Conservation (phyloP, 30 jellyfish, hydroid and myxozoan genomes). For the Clytia hemisphaerica region DNA sequence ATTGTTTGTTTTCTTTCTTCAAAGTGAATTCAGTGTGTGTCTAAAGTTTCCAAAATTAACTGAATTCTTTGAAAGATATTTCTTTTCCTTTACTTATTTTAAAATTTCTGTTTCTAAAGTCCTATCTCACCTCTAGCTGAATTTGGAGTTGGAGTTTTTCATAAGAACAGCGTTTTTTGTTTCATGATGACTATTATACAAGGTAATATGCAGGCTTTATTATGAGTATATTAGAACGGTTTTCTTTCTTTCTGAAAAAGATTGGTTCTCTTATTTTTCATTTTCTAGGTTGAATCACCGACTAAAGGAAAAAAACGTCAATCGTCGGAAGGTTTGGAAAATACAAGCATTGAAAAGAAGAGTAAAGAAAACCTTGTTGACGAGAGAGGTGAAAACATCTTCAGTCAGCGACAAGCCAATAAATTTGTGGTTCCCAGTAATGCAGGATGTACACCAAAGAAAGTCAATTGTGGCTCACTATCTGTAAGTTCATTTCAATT, state of each 20-base stretch:
- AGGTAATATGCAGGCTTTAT: neutral
- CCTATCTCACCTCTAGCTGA: too few species aligned
- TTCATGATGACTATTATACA: neutral
- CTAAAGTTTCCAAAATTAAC: too few species aligned
- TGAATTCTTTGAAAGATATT: too few species aligned
- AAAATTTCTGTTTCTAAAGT: too few species aligned
- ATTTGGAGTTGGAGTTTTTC: too few species aligned
- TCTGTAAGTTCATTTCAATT: neutral
- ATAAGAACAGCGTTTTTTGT: neutral
- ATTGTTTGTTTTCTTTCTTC: too few species aligned
- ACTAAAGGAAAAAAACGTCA: slow-evolving; percentile 4
- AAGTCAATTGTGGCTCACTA: neutral
- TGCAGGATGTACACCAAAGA: slow-evolving; percentile 21
- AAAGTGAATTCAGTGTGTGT: too few species aligned
- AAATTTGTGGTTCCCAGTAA: slow-evolving; percentile 9
- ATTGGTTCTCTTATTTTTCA: too few species aligned
- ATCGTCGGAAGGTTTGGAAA: slow-evolving; percentile 22
- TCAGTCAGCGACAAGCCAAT: neutral
- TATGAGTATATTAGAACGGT: neutral
- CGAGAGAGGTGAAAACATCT: neutral
- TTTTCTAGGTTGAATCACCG: too few species aligned
- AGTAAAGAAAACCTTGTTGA: neutral
- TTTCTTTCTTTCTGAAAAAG: neutral
- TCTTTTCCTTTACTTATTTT: too few species aligned
- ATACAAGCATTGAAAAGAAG: slow-evolving; percentile 31